Evolutionary conservation across 2,888 invertebrate genomes (phyloP).

Genomic region (Drosophila kanekoi): DNA sequence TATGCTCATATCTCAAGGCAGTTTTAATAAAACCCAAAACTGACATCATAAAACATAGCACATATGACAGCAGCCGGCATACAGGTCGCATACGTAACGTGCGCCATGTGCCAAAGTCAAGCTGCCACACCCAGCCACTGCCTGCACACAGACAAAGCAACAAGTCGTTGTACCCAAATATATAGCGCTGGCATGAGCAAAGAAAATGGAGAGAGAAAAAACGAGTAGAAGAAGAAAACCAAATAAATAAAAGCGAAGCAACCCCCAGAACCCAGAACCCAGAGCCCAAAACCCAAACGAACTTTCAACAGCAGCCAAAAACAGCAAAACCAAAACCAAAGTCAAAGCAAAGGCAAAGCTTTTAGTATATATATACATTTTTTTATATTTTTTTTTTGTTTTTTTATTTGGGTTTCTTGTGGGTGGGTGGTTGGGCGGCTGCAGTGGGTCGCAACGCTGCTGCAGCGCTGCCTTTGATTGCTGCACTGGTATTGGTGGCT

Average conservation of each 20-base stretch:
- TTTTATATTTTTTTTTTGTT: constrained; percentile 3
- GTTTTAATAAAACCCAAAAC: constrained; percentile 81
- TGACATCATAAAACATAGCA: constrained; percentile 79
- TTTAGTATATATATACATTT: background rate
- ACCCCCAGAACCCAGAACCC: constrained; percentile 5
- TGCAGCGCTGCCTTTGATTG: constrained; percentile 21
- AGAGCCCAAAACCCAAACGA: constrained; percentile 11
- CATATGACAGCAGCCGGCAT: constrained; percentile 68
- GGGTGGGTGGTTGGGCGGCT: background rate
- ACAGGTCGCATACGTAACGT: constrained; percentile 76
- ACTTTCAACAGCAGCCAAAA: constrained; percentile 37
- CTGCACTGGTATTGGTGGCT: constrained; percentile 48
- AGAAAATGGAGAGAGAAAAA: constrained; percentile 17
- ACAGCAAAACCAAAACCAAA: constrained; percentile 47
- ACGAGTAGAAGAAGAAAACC: constrained; percentile 21
- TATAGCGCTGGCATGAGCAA: constrained; percentile 49
- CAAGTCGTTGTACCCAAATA: constrained; percentile 79
- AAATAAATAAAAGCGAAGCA: constrained; percentile 61
- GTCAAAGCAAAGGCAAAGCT: constrained; percentile 41
- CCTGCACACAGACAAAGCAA: constrained; percentile 70
- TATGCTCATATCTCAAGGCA: constrained; percentile 72
- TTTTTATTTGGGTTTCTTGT: background rate
- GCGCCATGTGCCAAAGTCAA: constrained; percentile 39
- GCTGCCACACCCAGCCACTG: constrained; percentile 67
- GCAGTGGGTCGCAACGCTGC: constrained; percentile 13